Evolutionary conservation across 64 coral and sea anemone genomes (phyloP), one percentile per base, ranked within the genome.

Genomic region (Acropora yongei): DNA sequence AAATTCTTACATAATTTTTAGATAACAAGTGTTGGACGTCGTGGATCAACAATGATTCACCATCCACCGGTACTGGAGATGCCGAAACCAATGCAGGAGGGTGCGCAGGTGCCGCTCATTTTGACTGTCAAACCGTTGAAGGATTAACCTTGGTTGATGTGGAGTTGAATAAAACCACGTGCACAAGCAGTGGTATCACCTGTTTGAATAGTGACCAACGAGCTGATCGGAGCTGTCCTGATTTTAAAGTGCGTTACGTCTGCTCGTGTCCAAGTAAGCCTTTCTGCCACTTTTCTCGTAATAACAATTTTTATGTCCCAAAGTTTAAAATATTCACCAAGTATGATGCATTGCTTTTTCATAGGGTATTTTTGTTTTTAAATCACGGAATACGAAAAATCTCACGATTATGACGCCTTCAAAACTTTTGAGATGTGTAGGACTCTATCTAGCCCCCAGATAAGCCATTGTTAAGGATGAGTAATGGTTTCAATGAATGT

Each of bases 161-260:
- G 17, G 90, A 95, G 13, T 53, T 95, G 7, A 95, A 92, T 71
- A 75, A 71, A n/a, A 92, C 94, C 47, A 83, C 81, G 9, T 98
- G 96, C 58, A 88, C 96, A 68, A 55, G 78, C 42, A 83, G 90
- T 8, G 96, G 96, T 69, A 83, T 98, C 57, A 89, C 83, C n/a
- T 98, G 96, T 44, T 76, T 90, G 20, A 98, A 95, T 68, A 91
- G 91, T 55, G 91, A 98, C 1, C 93, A 98, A 77, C 72, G 72
- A 72, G 53, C 16, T 9, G 57, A 47, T 78, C 80, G 82, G 67
- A 88, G 57, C 53, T 98, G 96, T 58, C 91, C 94, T 42, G 96
- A 98, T 57, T 98, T 98, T 18, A 98, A 98, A 88, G 90, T 98
- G 61, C 83, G 96, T 53, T 92, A 86, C 60, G 94, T 95, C 16